phyloP scores from a whole-genome alignment of 2,888 invertebrate genomes.

The Zaprionus bogoriensis region DNA sequence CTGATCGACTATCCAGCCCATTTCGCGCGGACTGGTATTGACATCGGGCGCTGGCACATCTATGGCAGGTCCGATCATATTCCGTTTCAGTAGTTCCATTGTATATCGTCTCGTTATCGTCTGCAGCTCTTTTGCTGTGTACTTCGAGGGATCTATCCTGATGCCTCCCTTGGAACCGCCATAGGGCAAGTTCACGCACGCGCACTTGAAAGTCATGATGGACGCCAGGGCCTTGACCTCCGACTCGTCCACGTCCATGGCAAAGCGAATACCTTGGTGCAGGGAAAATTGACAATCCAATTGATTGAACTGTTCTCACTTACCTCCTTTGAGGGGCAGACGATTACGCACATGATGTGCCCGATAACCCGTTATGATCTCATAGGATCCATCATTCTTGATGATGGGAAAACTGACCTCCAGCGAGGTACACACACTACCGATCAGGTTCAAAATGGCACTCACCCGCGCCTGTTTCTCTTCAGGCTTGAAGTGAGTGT shows the following conservation, averaged over 20 bases:
- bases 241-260: slow-evolving; percentile 94
- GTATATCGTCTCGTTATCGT: slow-evolving; percentile 98
- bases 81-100: slow-evolving; percentile 96
- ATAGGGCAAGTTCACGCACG: slow-evolving; percentile 99
- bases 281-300: too few relatives aligned
- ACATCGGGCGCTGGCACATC: slow-evolving; percentile 99
- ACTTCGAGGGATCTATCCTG: slow-evolving; percentile 96
- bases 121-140: slow-evolving; percentile 96
- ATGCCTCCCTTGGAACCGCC: slow-evolving; percentile 98
- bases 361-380: slow-evolving; percentile 80
- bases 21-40: slow-evolving; percentile 98
- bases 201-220: slow-evolving; percentile 99
- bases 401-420: slow-evolving; percentile 80
- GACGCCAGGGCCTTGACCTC: slow-evolving; percentile 98
- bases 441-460: slow-evolving; percentile 75
- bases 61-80: slow-evolving; percentile 92
- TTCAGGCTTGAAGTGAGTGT: slow-evolving; percentile 64
- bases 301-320: background rate
- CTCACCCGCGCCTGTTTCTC: slow-evolving; percentile 66
- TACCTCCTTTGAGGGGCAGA: slow-evolving; percentile 80
- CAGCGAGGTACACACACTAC: slow-evolving; percentile 63
- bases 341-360: slow-evolving; percentile 80
- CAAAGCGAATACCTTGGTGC: slow-evolving; percentile 95
- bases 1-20: slow-evolving; percentile 99
- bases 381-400: slow-evolving; percentile 69